phyloP scores from a whole-genome alignment of 2,113 vertebrate genomes.

The Melanotaenia duboulayi region DNA sequence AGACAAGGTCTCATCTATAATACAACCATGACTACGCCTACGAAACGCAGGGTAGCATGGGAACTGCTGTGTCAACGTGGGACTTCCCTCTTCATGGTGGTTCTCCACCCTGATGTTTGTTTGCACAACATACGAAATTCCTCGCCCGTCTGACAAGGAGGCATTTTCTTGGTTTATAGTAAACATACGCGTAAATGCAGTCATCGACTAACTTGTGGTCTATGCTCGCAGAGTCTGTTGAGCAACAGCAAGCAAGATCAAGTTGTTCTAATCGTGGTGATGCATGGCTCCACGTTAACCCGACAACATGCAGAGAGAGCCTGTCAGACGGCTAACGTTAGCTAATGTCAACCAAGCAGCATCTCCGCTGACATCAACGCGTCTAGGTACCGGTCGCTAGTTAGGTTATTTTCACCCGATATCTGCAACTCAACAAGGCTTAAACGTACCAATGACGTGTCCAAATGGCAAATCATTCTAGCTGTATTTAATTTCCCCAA shows the following conservation, averaged over 20 bases:
- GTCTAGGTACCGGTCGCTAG: background rate
- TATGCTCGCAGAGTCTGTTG: background rate
- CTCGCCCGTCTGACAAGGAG: background rate
- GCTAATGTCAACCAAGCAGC: constrained; percentile 48
- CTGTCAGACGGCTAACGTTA: constrained; percentile 62
- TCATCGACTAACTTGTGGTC: background rate
- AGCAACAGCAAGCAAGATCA: background rate
- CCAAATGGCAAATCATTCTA: background rate
- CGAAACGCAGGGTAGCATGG: constrained; percentile 10
- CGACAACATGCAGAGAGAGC: constrained; percentile 73
- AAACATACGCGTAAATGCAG: background rate
- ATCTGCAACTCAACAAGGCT: background rate
- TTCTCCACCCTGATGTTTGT: constrained; percentile 30
- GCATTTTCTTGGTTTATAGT: background rate
- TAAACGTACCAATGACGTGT: background rate
- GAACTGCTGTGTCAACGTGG: constrained; percentile 69
- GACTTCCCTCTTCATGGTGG: constrained; percentile 40
- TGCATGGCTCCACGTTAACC: constrained; percentile 56
- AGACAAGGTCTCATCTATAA: background rate
- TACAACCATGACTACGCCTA: constrained; percentile 31
- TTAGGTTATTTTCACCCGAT: background rate
- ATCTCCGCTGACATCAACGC: background rate
- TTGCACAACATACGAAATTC: constrained; percentile 13
- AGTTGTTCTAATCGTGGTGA: background rate
- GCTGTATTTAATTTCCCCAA: background rate